Base-by-base conservation (phyloP, 2,888 invertebrate species). In the Temnothorax unifasciatus region DNA sequence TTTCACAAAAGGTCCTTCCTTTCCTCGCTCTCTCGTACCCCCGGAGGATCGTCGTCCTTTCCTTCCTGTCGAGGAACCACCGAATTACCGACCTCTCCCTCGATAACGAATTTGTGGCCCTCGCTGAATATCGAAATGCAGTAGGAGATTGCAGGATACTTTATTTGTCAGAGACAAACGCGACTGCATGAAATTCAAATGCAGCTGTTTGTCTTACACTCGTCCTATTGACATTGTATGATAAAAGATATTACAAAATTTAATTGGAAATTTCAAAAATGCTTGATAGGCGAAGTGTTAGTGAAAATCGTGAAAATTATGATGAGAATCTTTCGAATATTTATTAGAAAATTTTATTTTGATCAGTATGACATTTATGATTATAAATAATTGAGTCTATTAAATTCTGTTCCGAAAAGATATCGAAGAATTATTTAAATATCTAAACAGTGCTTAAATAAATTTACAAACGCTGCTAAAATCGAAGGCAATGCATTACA, bases 1-100 rank as follows among this genome's bases (percentile, higher is more conserved):
- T 94, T 94, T 94, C 94, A 94, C 94, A 91, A 93, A 93, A 94
- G 93, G 92, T 89, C 86, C 89, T 88, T 68, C 90, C 88, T 87
- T 83, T 85, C 86, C 85, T 85, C 75, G 69, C 41, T 86, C 83
- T 44, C 82, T 86, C 81, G 73, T 50, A 13, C 29, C 25, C 38
- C 13, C 38, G 63, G 5, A 59, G 74, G 68, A 9, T 59, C 50
- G 77, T 82, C 82, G 88, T 87, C 86, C 86, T 88, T 87, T 91
- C 87, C 86, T 89, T 88, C 86, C 85, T 86, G 88, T 87, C 88
- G 82, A 86, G 86, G 85, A 84, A 90, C 91, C 92, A 89, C 91
- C 91, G 92, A 91, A 92, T 92, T 91, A 91, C 90, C 82, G 85
- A 86, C 85, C 86, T 82, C 84, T 86, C 76, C 86, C 83, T 86